Evolutionary conservation across 1,140 invertebrate species (phyloP).

Genomic region (Drosophila burlai): DNA sequence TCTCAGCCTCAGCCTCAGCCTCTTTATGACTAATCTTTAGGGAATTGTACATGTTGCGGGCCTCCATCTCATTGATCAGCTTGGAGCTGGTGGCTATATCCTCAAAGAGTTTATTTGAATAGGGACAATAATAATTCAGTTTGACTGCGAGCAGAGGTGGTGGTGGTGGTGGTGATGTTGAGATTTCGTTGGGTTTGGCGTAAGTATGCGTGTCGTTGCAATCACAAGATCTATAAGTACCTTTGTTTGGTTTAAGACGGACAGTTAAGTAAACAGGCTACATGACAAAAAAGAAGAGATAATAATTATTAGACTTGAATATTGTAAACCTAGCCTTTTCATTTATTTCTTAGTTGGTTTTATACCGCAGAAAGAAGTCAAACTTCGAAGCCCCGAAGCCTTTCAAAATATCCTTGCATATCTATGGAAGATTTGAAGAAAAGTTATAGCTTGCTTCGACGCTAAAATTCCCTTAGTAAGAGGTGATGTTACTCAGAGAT

Average conservation of each 20-base stretch:
- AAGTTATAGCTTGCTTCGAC: neutral
- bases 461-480: neutral
- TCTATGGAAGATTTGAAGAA: neutral
- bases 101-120: constrained; percentile 61
- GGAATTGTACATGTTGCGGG: constrained; percentile 39
- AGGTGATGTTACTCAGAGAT: neutral
- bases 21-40: constrained; percentile 26
- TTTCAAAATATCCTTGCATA: constrained; percentile 33
- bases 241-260: constrained; percentile 90
- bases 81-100: constrained; percentile 37
- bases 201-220: constrained; percentile 85
- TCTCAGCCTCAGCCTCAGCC: constrained; percentile 3
- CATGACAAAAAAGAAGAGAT: constrained; percentile 85
- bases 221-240: constrained; percentile 90
- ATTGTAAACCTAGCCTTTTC: constrained; percentile 22
- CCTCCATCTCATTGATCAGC: constrained; percentile 16
- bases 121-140: constrained; percentile 65
- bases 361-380: neutral
- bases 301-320: constrained; percentile 65
- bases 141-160: constrained; percentile 78
- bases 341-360: neutral
- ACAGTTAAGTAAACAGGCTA: constrained; percentile 93
- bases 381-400: constrained; percentile 31
- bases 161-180: constrained; percentile 68
- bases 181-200: constrained; percentile 67